Conservation (phyloP, 1,140 invertebrate genomes). For the Drosophila bocqueti region DNA sequence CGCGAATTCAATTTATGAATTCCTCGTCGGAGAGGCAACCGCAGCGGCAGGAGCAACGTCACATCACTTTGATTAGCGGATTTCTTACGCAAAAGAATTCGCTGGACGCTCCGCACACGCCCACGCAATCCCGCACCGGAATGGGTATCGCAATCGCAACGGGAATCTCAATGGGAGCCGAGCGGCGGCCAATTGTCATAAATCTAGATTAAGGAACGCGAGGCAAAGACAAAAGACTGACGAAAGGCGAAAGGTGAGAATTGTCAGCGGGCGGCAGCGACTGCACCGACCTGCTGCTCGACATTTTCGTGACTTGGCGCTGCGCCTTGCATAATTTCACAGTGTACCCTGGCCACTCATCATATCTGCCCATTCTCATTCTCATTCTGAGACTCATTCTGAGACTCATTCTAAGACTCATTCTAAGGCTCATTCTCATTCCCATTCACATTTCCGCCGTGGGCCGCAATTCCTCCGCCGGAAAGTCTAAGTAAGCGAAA, state of each 20-base stretch:
- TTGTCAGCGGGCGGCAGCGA: slow-evolving; percentile 54
- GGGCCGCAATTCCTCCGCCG: not conserved
- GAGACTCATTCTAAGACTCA: not conserved
- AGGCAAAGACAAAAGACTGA: slow-evolving; percentile 54
- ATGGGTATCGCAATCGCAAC: slow-evolving; percentile 27
- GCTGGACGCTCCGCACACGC: slow-evolving; percentile 39
- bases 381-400: slow-evolving; percentile 23
- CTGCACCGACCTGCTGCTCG: slow-evolving; percentile 38
- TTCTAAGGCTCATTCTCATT: not conserved
- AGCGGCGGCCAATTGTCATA: slow-evolving; percentile 72
- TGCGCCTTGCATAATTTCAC: slow-evolving; percentile 70
- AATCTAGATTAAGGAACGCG: slow-evolving; percentile 79
- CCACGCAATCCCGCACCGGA: slow-evolving; percentile 25
- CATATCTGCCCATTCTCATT: slow-evolving; percentile 27
- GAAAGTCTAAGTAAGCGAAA: not conserved
- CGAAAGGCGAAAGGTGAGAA: slow-evolving; percentile 71
- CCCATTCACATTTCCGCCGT: slow-evolving; percentile 47
- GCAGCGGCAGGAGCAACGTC: slow-evolving; percentile 5
- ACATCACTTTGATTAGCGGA: slow-evolving; percentile 58
- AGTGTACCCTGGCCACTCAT: slow-evolving; percentile 43
- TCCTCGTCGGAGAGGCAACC: not conserved
- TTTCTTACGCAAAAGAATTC: slow-evolving; percentile 59
- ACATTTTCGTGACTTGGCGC: slow-evolving; percentile 46
- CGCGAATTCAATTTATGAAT: slow-evolving; percentile 69
- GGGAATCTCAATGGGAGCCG: slow-evolving; percentile 37